phyloP scores from a whole-genome alignment of 2,888 invertebrate genomes.

The Cosmorhoe ocellata region DNA sequence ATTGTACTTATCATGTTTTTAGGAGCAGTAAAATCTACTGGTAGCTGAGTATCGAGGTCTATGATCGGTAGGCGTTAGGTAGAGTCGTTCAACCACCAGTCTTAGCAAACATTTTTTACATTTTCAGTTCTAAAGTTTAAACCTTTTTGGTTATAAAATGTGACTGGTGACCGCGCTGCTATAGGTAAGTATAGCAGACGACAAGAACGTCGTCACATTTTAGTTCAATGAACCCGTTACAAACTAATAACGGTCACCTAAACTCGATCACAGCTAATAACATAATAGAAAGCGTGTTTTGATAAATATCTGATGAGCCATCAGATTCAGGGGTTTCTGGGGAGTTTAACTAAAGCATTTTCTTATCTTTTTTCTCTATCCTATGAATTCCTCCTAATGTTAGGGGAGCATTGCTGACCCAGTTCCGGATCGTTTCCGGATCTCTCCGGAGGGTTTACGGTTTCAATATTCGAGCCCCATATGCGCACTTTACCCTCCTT shows the following conservation, averaged over 20 bases:
- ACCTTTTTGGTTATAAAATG: too few species aligned
- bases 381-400: constrained; percentile 59
- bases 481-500: constrained; percentile 44
- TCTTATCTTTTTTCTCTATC: constrained; percentile 39
- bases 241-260: neutral
- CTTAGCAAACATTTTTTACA: too few species aligned
- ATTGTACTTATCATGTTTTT: too few species aligned
- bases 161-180: too few species aligned
- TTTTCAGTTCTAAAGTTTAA: too few species aligned
- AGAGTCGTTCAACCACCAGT: too few species aligned
- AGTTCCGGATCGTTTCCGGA: constrained; percentile 64
- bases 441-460: constrained; percentile 69
- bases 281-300: constrained; percentile 18
- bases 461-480: constrained; percentile 69
- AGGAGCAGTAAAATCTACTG: too few species aligned
- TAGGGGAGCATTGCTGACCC: constrained; percentile 64
- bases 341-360: constrained; percentile 34
- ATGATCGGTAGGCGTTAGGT: too few species aligned
- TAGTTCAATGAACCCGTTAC: neutral
- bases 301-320: constrained; percentile 36
- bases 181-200: too few species aligned
- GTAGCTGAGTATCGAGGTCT: too few species aligned
- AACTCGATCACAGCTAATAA: neutral
- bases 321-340: constrained; percentile 25
- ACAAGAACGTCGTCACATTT: too few species aligned